A percentile compares a stretch with the other conserved stretches of the same genome.
phyloP scores from a whole-genome alignment of 2,888 invertebrate species.

The Campoplex nolae region DNA sequence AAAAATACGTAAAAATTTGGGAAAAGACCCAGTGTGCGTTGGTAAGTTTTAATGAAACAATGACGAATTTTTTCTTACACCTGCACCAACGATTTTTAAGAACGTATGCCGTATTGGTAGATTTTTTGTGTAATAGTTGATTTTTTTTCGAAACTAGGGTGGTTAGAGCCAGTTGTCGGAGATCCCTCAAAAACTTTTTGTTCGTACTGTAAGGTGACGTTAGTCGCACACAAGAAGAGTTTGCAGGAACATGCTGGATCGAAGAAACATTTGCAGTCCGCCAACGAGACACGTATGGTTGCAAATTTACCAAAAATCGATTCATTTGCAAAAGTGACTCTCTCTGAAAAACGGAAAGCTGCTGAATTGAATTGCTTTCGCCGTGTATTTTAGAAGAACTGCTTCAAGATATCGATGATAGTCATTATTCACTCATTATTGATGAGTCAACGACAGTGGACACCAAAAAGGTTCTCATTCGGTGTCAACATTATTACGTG shows the following conservation, averaged over 20 bases:
- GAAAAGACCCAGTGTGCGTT: too few species aligned
- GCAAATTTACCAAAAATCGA: slow-evolving; percentile 12
- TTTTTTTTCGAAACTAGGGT: too few species aligned
- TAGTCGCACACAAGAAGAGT: slow-evolving; percentile 74
- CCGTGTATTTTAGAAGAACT: slow-evolving; percentile 4
- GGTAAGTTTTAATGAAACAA: too few species aligned
- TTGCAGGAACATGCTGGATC: slow-evolving; percentile 71
- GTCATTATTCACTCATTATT: slow-evolving; percentile 3
- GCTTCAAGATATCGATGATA: neutral
- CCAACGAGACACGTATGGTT: neutral
- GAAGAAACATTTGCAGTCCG: slow-evolving; percentile 70
- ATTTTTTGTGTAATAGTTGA: neutral
- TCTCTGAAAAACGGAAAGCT: slow-evolving; percentile 60
- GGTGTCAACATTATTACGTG: too few species aligned
- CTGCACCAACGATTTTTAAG: too few species aligned
- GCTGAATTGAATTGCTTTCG: slow-evolving; percentile 65
- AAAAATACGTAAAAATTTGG: too few species aligned
- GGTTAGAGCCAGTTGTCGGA: too few species aligned
- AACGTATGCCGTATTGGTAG: too few species aligned
- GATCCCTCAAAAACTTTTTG: slow-evolving; percentile 43
- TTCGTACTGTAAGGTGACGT: slow-evolving; percentile 66
- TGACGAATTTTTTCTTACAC: too few species aligned
- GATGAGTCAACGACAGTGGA: slow-evolving; percentile 11
- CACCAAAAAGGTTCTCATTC: neutral
- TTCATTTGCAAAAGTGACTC: slow-evolving; percentile 14